Evolutionary conservation across 2,113 vertebrate species (phyloP).

Genomic region (Phalacrocorax pelagicus): DNA sequence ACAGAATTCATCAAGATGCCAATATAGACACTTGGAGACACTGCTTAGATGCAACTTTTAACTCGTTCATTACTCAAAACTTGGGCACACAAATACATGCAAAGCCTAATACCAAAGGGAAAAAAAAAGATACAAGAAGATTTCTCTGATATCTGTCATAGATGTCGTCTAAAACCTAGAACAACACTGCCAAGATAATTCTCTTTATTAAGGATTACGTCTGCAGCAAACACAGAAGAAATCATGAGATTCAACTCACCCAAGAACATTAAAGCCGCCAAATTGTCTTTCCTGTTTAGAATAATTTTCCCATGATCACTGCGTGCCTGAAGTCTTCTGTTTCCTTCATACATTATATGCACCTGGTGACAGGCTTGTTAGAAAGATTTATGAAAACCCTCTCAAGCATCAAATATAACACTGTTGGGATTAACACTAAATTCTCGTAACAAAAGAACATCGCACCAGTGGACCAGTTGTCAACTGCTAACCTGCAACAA

Average conservation of each 20-base stretch:
- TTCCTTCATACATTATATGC: background rate
- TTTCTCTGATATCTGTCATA: background rate
- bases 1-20: background rate
- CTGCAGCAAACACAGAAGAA: background rate
- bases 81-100: background rate
- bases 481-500: background rate
- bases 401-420: background rate
- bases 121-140: background rate
- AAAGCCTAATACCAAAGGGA: background rate
- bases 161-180: background rate
- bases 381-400: background rate
- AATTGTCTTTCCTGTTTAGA: background rate
- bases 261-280: background rate
- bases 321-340: background rate
- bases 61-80: background rate
- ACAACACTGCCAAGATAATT: background rate
- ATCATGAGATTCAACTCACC: background rate
- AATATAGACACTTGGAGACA: background rate
- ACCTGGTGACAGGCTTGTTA: background rate
- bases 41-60: background rate
- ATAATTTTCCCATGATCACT: background rate
- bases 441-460: background rate
- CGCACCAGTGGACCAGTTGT: background rate
- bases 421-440: background rate
- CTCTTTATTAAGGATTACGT: background rate